Evolutionary conservation across 2,797 vertebrate species (phyloP), one percentile per base, ranked within the genome.

Genomic region (Smutsia temminckii): DNA sequence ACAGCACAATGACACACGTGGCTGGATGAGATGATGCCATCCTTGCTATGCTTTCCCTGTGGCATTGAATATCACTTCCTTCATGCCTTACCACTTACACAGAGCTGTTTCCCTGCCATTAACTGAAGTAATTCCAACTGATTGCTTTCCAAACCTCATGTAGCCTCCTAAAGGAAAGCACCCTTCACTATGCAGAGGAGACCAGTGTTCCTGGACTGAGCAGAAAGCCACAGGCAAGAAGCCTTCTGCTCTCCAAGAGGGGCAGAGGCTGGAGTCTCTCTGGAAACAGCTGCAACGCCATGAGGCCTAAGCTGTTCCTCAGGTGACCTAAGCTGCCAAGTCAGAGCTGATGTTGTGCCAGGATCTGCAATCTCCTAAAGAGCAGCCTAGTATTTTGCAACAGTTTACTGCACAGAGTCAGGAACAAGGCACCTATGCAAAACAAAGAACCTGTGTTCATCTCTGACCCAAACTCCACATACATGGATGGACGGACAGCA

Each of bases 161-260:
- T 71, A 69, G 32, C 10, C 11, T 42, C 85, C 29, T 42, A 80
- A 85, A 69, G 55, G 59, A 80, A 94, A 66, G 53, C 40, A 69
- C 55, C 25, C 4, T 51, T 77, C 51, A 49, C 77, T 85, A 46
- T 91, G 85, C 29, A 88, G 55, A 86, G 37, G 59, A 68, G 23
- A 59, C n/a, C 46, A 61, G 57, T 42, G 46, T 63, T 64, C 59
- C 17, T 2, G 71, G 75, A 85, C 11, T n/a, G 42, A 72, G 79
- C 34, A 89, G 87, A 91, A 92, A 85, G 66, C 46, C 78, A 79
- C 12, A 21, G 63, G 74, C 64, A 93, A 55, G 53, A 64, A 94
- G 59, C 42, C 78, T 77, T n/a, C 37, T 72, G 20, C 53, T 68
- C 21, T 61, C 6, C 66, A 34, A 13, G 32, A 42, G 27, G 23